Percentiles rank a stretch among this genome's conserved stretches.
Conservation (phyloP, 1,140 invertebrate species). For the Pararge aegeria region DNA sequence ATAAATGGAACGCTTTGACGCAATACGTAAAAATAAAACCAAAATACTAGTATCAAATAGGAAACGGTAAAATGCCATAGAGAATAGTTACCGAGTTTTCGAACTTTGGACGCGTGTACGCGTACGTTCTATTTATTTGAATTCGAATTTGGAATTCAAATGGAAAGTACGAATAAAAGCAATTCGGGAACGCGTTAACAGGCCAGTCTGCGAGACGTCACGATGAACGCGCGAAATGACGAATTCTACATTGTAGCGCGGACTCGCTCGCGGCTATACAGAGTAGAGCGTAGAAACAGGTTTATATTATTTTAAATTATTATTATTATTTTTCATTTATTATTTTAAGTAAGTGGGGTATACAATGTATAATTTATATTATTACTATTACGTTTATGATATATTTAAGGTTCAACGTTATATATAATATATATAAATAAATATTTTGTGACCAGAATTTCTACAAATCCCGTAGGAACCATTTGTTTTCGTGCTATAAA, state of each 20-base stretch:
- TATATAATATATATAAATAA: no score
- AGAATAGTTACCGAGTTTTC: background rate
- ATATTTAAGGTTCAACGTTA: no score
- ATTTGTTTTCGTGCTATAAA: no score
- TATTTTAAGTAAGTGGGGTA: no score
- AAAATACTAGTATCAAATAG: background rate
- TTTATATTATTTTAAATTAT: background rate
- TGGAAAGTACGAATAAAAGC: background rate
- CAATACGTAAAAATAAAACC: no score
- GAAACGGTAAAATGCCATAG: background rate
- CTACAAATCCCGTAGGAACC: no score
- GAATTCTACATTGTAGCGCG: conserved; percentile 3
- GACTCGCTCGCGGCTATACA: conserved; percentile 33
- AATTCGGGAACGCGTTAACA: background rate
- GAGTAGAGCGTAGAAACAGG: conserved; percentile 10
- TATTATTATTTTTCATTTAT: no score
- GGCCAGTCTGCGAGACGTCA: background rate
- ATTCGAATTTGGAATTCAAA: background rate
- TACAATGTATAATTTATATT: no score
- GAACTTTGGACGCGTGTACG: background rate
- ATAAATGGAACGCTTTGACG: background rate
- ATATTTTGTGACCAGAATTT: no score
- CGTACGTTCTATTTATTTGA: no score
- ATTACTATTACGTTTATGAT: no score
- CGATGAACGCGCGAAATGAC: conserved; percentile 31